Conservation (phyloP, 2,888 invertebrate species). For the Ormyrus rosae region DNA sequence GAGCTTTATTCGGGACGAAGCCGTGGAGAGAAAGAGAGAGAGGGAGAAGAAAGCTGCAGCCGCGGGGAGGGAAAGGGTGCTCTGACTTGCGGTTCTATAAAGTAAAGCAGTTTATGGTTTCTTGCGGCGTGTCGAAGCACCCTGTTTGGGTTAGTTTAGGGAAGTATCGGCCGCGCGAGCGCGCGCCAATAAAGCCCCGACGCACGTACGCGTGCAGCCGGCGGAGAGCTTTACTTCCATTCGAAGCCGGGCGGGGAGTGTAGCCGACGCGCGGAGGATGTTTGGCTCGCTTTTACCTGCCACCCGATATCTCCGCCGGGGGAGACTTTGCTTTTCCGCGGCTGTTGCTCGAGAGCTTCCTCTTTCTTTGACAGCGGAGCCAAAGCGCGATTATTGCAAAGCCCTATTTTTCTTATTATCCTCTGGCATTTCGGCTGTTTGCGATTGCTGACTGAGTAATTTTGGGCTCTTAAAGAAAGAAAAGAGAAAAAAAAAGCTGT, state of each 20-base stretch:
- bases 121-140: conserved; percentile 56
- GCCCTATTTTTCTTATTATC: no score
- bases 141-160: conserved; percentile 54
- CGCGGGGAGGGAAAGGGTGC: background rate
- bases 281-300: conserved; percentile 16
- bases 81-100: conserved; percentile 55
- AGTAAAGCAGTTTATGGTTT: conserved; percentile 57
- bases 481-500: no score
- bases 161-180: conserved; percentile 7
- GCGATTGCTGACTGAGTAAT: no score
- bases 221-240: background rate
- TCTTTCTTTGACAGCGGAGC: background rate
- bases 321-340: background rate
- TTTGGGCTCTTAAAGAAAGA: no score
- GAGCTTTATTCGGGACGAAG: background rate
- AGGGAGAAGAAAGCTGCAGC: background rate
- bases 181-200: conserved; percentile 36
- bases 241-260: conserved; percentile 9
- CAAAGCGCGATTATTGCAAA: no score
- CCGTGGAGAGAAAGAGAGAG: background rate
- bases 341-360: background rate
- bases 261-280: background rate
- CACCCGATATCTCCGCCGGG: conserved; percentile 6
- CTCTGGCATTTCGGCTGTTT: no score
- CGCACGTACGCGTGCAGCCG: background rate